Conservation (phyloP, 2,797 vertebrate species). For the Lepus townsendii region DNA sequence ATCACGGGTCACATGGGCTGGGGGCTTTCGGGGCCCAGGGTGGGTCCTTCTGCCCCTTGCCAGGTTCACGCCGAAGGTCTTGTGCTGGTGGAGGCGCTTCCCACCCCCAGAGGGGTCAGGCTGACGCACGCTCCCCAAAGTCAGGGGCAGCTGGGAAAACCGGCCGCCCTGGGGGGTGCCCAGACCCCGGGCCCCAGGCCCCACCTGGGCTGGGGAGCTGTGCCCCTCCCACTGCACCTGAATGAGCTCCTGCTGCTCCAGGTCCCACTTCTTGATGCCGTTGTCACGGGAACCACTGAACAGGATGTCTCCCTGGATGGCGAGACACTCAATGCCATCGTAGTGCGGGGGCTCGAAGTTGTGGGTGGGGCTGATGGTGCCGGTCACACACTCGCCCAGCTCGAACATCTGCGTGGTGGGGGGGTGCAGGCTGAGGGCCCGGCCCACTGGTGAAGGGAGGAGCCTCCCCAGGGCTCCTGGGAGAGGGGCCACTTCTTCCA, state of each 20-base stretch:
- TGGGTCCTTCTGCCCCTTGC: not conserved
- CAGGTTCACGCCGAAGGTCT: not conserved
- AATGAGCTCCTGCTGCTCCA: slow-evolving; percentile 96
- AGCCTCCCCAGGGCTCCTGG: too few relatives aligned
- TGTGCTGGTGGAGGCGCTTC: not conserved
- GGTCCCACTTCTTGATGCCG: slow-evolving; percentile 98
- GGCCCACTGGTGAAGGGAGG: too few relatives aligned
- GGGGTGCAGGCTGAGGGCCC: not conserved
- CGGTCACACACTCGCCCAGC: slow-evolving; percentile 93
- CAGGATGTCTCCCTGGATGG: slow-evolving; percentile 94
- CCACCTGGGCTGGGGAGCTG: too few relatives aligned
- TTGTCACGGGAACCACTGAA: slow-evolving; percentile 99
- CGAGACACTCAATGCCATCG: slow-evolving; percentile 97
- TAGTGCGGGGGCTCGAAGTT: slow-evolving; percentile 99
- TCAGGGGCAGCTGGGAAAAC: not conserved
- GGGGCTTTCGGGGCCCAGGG: not conserved
- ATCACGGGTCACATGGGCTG: rapidly evolving
- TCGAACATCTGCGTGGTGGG: slow-evolving; percentile 93
- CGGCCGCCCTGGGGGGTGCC: too few relatives aligned
- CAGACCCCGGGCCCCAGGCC: not conserved
- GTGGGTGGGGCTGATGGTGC: slow-evolving; percentile 95
- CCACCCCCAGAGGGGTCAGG: not conserved
- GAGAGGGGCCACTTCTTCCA: not conserved
- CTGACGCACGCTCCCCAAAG: not conserved
- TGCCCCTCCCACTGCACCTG: slow-evolving; percentile 90